A percentile compares a stretch with the other conserved stretches of the same genome.
Conservation (phyloP, 2,888 invertebrate genomes). For the Sarcophaga caerulescens region DNA sequence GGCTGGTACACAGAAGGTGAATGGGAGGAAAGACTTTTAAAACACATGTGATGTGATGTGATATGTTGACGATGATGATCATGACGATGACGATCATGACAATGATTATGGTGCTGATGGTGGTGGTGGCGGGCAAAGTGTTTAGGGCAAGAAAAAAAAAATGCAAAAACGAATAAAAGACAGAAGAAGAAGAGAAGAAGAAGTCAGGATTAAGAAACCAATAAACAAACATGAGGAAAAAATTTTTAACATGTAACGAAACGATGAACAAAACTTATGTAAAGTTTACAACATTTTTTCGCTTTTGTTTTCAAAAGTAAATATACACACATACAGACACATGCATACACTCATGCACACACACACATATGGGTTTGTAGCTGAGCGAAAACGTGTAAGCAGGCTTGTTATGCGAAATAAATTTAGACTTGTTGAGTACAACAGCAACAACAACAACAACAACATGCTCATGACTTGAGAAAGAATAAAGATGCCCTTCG, state of each 20-base stretch:
- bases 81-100: slow-evolving; percentile 21
- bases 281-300: slow-evolving; percentile 39
- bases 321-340: slow-evolving; percentile 27
- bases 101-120: slow-evolving; percentile 34
- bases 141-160: slow-evolving; percentile 26
- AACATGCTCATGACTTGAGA: slow-evolving; percentile 2
- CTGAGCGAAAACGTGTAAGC: slow-evolving; percentile 3
- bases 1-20: not conserved
- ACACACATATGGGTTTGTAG: slow-evolving; percentile 22
- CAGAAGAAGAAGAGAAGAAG: slow-evolving; percentile 10
- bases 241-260: slow-evolving; percentile 58
- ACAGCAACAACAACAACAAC: slow-evolving; percentile 27
- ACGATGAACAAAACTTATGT: slow-evolving; percentile 35
- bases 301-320: slow-evolving; percentile 28
- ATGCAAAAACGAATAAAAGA: slow-evolving; percentile 34
- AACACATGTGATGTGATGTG: slow-evolving; percentile 19
- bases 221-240: slow-evolving; percentile 62
- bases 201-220: slow-evolving; percentile 50
- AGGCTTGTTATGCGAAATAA: slow-evolving; percentile 65
- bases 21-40: not conserved
- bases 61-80: slow-evolving; percentile 35
- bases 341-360: no score
- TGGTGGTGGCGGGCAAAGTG: slow-evolving; percentile 3
- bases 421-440: slow-evolving; percentile 64
- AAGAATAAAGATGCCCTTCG: slow-evolving; percentile 59